These are phyloP conservation scores for Beaufortia kweichowensis DNA, from an alignment of 2,113 vertebrate genomes.

Conservation along the genomic window DNA sequence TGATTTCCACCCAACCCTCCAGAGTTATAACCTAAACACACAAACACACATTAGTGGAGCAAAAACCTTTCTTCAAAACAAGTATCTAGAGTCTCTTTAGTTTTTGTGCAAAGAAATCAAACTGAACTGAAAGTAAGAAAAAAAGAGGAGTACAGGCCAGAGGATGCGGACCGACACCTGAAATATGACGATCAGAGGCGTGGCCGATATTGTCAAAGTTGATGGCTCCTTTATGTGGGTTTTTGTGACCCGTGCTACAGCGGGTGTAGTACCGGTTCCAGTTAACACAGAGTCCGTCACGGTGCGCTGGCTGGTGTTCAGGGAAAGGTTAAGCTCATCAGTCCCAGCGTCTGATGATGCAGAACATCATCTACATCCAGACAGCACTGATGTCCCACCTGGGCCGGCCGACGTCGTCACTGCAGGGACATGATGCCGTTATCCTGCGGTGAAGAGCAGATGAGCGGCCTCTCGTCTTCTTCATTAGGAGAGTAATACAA, in stretches of 20 bases:
- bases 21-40: constrained; percentile 88
- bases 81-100: neutral
- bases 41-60: neutral
- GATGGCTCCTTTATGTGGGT: constrained; percentile 97
- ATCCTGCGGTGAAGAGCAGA: constrained; percentile 93
- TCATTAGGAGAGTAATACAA: constrained; percentile 91
- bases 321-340: constrained; percentile 70
- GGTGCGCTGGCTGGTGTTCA: constrained; percentile 74
- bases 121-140: neutral
- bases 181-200: constrained; percentile 98
- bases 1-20: constrained; percentile 99
- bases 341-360: constrained; percentile 81
- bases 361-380: constrained; percentile 88
- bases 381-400: constrained; percentile 86
- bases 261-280: constrained; percentile 97
- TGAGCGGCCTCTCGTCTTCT: constrained; percentile 95
- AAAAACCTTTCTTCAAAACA: no score
- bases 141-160: neutral
- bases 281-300: constrained; percentile 89
- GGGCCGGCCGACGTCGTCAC: constrained; percentile 85
- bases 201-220: constrained; percentile 99
- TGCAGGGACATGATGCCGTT: constrained; percentile 97
- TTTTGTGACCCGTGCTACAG: constrained; percentile 86
- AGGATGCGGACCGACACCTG: constrained; percentile 75
- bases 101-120: neutral